A percentile compares a stretch with the other conserved stretches of the same genome.
Evolutionary conservation across 2,888 invertebrate species (phyloP).

Genomic region (Orthonychiurus folsomi): DNA sequence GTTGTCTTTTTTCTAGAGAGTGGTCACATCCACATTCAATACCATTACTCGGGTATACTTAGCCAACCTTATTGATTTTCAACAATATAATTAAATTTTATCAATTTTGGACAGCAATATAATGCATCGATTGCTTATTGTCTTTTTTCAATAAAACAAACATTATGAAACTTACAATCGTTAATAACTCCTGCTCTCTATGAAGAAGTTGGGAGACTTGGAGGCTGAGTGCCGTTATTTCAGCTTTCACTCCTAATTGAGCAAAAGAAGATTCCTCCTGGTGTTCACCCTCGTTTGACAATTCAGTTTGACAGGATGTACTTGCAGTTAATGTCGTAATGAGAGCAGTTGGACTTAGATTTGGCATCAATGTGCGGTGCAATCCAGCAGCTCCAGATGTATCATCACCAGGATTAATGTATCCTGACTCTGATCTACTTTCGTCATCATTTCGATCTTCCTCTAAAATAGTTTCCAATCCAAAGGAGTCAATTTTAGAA

Average conservation of each 20-base stretch:
- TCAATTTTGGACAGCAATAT: too few species aligned
- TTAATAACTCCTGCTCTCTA: background rate
- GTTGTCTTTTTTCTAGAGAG: too few species aligned
- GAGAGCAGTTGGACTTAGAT: slow-evolving; percentile 11
- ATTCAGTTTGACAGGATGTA: slow-evolving; percentile 3
- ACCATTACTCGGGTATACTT: too few species aligned
- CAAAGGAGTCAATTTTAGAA: slow-evolving; percentile 37
- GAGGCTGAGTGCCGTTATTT: background rate
- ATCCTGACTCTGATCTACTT: slow-evolving; percentile 17
- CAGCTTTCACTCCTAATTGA: background rate
- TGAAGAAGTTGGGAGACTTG: background rate
- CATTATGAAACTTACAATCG: background rate
- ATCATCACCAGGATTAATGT: background rate
- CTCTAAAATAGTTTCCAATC: slow-evolving; percentile 38
- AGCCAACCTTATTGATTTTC: too few species aligned
- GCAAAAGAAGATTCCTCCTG: too few species aligned
- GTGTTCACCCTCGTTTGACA: background rate
- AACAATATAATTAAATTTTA: too few species aligned
- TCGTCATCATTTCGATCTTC: slow-evolving; percentile 38
- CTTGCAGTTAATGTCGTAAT: background rate
- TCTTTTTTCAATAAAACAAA: too few species aligned
- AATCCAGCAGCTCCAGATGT: background rate
- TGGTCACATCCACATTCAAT: too few species aligned
- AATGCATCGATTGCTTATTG: too few species aligned
- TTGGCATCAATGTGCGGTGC: background rate